Base-by-base conservation (phyloP, 1,140 invertebrate genomes). In the Muscidifurax raptorellus region DNA sequence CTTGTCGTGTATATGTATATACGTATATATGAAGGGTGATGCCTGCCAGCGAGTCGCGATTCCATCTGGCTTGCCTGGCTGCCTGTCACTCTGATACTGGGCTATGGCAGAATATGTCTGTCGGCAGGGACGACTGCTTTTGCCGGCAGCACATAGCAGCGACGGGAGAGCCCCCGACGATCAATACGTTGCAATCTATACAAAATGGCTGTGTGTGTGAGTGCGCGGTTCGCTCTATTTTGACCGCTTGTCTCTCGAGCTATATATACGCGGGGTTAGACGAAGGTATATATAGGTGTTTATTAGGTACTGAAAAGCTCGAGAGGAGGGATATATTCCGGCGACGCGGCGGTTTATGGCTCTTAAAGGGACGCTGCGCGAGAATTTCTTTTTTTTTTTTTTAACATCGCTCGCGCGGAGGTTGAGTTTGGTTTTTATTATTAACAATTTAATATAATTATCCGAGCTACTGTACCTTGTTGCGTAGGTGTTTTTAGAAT, bases 131-230 rank as follows among this genome's bases (percentile, higher is more conserved):
- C 52, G 52, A 18, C 52, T 22, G 52, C 52, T n/a, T 47, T 47
- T 47, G 44, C 44, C 52, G 52, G 15, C 15, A 18, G 15, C 15
- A 18, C 15, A 47, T 9, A 47, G 22, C 18, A 52, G 47, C 12
- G 22, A 59, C 52, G 52, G 52, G 22, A 59, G 52, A 59, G 22
- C 18, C 7, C 4, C 13, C 13, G 47, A 52, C 91, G 92, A 92
- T 93, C 92, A 93, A 93, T 93, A 93, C 91, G 88, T n/a, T 91
- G 90, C 91, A 93, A 93, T 93, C 91, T 92, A 92, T 93, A 92
- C 90, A 92, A 93, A 93, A 92, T 93, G 91, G 92, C 92, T 92
- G 90, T 90, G 91, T 90, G 91, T 44, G 52, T 64, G 81, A 40
- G 69, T 86, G 80, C 85, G 82, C 86, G 86, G 89, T 89, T 90